Evolutionary conservation across 2,888 invertebrate genomes (phyloP).

Genomic region (Camponotus fellah): DNA sequence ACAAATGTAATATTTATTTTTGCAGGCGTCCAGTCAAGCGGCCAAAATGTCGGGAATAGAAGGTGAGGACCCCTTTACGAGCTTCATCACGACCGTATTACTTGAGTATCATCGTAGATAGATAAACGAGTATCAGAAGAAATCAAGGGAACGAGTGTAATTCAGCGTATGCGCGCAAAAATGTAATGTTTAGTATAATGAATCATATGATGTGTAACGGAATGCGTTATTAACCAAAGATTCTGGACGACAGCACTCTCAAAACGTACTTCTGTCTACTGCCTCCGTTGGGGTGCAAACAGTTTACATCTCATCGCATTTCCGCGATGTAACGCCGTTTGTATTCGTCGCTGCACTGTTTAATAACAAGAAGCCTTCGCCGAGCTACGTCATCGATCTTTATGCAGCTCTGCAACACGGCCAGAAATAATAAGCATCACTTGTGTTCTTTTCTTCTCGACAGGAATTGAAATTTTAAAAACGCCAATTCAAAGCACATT

Average conservation of each 20-base stretch:
- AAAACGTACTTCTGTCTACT: conserved; percentile 30
- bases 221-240: conserved; percentile 39
- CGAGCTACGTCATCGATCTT: conserved; percentile 29
- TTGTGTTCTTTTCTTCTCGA: background rate
- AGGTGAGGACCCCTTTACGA: conserved; percentile 79
- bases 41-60: conserved; percentile 83
- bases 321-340: conserved; percentile 30
- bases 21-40: conserved; percentile 76
- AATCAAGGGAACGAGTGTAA: conserved; percentile 60
- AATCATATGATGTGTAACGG: conserved; percentile 31
- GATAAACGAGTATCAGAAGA: conserved; percentile 65
- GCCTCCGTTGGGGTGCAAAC: conserved; percentile 15
- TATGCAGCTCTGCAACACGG: background rate
- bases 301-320: conserved; percentile 18
- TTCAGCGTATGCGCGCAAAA: conserved; percentile 49
- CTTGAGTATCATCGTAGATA: conserved; percentile 71
- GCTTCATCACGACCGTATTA: conserved; percentile 63
- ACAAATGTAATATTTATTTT: conserved; percentile 62
- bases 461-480: background rate
- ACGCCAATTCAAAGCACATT: background rate
- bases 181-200: conserved; percentile 46
- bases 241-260: conserved; percentile 16
- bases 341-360: conserved; percentile 32
- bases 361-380: conserved; percentile 38
- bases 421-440: conserved; percentile 19